These are phyloP conservation scores for Characodon lateralis DNA, from an alignment of 2,797 vertebrate genomes.

Conservation along the genomic window DNA sequence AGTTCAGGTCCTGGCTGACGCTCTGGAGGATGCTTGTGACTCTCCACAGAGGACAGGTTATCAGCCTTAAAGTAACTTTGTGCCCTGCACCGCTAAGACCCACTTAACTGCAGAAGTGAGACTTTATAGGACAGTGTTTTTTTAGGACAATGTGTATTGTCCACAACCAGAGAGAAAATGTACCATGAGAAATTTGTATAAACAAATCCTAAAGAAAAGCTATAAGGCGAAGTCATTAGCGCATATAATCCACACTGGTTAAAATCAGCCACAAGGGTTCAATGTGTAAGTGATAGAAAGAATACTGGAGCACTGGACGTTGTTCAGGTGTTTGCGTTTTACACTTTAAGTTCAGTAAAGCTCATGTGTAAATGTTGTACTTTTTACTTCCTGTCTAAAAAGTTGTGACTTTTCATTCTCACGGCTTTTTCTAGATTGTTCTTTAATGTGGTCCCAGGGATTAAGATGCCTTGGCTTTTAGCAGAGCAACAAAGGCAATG, in stretches of 20 bases:
- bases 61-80: neutral
- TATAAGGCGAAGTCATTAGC: constrained; percentile 16
- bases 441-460: no score
- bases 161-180: constrained; percentile 28
- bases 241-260: constrained; percentile 30
- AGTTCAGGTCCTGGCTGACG: no score
- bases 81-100: neutral
- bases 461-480: no score
- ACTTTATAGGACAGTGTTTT: constrained; percentile 7
- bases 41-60: no score
- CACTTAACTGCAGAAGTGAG: neutral
- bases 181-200: constrained; percentile 44
- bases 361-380: neutral
- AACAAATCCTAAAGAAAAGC: constrained; percentile 33
- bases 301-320: neutral
- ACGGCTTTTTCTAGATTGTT: no score
- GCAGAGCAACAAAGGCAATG: no score
- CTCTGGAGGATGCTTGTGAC: no score
- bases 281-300: constrained; percentile 37
- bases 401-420: no score
- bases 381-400: neutral
- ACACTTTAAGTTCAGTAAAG: neutral
- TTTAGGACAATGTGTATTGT: neutral
- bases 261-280: constrained; percentile 9
- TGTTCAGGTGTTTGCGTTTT: neutral